phyloP scores from a whole-genome alignment of 2,113 vertebrate genomes.

The Rallus limicola region DNA sequence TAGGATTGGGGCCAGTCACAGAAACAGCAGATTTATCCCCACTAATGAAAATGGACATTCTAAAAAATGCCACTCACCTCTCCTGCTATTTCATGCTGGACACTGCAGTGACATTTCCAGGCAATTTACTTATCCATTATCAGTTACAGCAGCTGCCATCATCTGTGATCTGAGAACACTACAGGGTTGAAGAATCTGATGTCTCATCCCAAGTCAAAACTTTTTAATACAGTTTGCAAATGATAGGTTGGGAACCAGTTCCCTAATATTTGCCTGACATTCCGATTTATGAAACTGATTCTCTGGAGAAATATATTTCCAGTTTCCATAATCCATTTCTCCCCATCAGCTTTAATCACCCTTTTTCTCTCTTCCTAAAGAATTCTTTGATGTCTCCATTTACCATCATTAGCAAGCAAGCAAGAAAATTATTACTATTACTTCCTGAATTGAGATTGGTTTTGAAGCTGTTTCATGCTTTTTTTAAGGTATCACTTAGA shows the following conservation, averaged over 20 bases:
- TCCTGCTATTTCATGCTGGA: background rate
- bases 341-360: background rate
- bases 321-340: background rate
- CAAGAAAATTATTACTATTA: background rate
- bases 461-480: background rate
- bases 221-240: background rate
- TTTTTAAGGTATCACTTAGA: background rate
- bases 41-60: background rate
- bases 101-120: background rate
- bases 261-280: background rate
- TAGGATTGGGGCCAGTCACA: background rate
- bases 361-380: background rate
- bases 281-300: background rate
- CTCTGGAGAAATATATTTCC: background rate
- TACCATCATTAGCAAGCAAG: background rate
- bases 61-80: background rate
- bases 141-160: background rate
- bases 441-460: background rate
- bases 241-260: background rate
- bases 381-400: background rate
- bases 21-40: background rate
- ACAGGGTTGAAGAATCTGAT: background rate
- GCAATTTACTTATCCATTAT: background rate
- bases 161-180: background rate
- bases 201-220: background rate